Conservation (phyloP, 2,797 vertebrate genomes). For the Bradypodion pumilum region DNA sequence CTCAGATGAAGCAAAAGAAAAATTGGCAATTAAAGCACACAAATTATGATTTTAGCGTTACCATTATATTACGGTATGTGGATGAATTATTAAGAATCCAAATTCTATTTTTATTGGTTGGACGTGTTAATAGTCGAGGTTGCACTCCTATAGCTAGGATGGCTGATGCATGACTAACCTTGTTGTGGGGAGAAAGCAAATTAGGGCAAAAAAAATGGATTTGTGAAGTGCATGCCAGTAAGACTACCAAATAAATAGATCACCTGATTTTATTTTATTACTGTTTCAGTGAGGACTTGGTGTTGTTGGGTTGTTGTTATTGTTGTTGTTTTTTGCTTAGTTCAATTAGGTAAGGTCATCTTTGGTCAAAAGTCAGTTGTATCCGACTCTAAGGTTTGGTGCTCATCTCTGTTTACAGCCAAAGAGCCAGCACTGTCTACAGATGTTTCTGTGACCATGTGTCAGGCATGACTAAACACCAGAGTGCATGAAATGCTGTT, state of each 20-base stretch:
- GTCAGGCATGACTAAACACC: too few relatives aligned
- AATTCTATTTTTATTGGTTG: background rate
- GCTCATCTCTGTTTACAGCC: too few relatives aligned
- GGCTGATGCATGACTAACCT: background rate
- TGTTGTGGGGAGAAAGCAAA: background rate
- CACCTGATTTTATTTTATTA: background rate
- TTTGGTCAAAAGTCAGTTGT: too few relatives aligned
- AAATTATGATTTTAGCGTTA: background rate
- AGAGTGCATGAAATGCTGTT: too few relatives aligned
- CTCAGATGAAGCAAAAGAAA: background rate
- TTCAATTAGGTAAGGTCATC: too few relatives aligned
- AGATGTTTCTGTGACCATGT: too few relatives aligned
- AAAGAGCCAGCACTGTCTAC: too few relatives aligned
- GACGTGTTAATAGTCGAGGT: background rate
- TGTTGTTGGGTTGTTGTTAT: too few relatives aligned
- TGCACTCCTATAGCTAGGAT: background rate
- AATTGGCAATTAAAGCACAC: rapidly evolving
- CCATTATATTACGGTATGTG: background rate
- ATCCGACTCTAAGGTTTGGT: too few relatives aligned
- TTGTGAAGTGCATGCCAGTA: background rate
- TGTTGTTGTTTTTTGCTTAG: too few relatives aligned
- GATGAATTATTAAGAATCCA: background rate
- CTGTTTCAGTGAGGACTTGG: background rate
- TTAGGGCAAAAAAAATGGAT: background rate
- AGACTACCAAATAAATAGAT: background rate